A percentile compares a stretch with the other conserved stretches of the same genome.
These are phyloP conservation scores for Berghia stephanieae DNA, from an alignment of 1,140 invertebrate species.

Conservation along the genomic window DNA sequence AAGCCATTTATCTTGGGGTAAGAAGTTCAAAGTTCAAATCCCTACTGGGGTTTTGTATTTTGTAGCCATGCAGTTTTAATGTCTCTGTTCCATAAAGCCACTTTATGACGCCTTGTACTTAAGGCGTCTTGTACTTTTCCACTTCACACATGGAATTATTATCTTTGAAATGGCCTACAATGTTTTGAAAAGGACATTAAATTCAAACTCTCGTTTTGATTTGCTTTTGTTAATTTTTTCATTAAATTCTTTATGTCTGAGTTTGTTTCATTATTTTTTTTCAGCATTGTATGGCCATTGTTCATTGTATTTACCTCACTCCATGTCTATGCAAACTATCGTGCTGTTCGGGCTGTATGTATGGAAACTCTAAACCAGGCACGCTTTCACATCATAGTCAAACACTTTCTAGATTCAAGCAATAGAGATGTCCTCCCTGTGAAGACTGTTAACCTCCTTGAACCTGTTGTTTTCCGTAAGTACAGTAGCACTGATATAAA, in stretches of 20 bases:
- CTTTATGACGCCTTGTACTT: too few species aligned
- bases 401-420: conserved; percentile 70
- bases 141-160: too few species aligned
- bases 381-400: conserved; percentile 76
- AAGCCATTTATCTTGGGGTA: too few species aligned
- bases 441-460: conserved; percentile 46
- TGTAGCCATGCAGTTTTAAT: too few species aligned
- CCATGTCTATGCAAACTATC: conserved; percentile 88
- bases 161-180: too few species aligned
- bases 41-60: too few species aligned
- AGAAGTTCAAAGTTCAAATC: too few species aligned
- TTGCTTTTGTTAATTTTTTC: not conserved
- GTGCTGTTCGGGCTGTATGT: conserved; percentile 79
- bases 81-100: too few species aligned
- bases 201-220: not conserved
- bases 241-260: not conserved
- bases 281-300: conserved; percentile 75
- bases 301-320: conserved; percentile 80
- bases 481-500: not conserved
- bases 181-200: too few species aligned
- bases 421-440: conserved; percentile 44
- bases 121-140: too few species aligned
- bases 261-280: conserved; percentile 42
- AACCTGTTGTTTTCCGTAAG: conserved; percentile 63
- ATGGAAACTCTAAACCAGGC: conserved; percentile 84